phyloP scores from a whole-genome alignment of 1,140 invertebrate species.

The Drosophila kurseongensis region DNA sequence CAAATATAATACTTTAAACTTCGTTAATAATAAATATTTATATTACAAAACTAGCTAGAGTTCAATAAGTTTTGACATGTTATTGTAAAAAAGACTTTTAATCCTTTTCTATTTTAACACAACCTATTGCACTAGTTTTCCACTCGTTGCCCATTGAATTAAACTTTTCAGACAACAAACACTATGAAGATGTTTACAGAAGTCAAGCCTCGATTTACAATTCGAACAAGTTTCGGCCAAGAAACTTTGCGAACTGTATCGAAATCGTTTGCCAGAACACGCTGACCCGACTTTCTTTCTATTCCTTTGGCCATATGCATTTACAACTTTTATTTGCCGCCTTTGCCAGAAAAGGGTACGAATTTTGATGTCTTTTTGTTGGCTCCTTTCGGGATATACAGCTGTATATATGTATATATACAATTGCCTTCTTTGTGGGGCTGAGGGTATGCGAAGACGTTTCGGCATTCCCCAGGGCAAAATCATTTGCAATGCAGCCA shows the following conservation, averaged over 20 bases:
- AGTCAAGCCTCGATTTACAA: neutral
- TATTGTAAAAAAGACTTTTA: too few species aligned
- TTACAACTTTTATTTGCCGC: slow-evolving; percentile 63
- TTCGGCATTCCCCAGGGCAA: slow-evolving; percentile 55
- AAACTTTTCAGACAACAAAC: slow-evolving; percentile 12
- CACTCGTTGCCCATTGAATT: slow-evolving; percentile 10
- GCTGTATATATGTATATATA: neutral
- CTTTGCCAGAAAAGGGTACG: slow-evolving; percentile 59
- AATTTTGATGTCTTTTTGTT: slow-evolving; percentile 62
- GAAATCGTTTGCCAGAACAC: slow-evolving; percentile 47
- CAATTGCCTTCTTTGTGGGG: slow-evolving; percentile 10
- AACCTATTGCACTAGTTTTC: slow-evolving; percentile 1
- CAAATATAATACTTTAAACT: too few species aligned
- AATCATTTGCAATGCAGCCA: slow-evolving; percentile 63
- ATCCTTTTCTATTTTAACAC: too few species aligned
- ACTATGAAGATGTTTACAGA: neutral
- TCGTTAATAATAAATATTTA: too few species aligned
- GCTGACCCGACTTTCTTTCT: slow-evolving; percentile 5
- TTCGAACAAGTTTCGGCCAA: slow-evolving; percentile 13
- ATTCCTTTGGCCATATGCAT: slow-evolving; percentile 28
- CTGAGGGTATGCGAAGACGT: slow-evolving; percentile 41
- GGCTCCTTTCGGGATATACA: slow-evolving; percentile 23
- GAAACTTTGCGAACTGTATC: slow-evolving; percentile 13
- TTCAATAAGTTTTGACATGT: too few species aligned
- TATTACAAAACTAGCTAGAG: too few species aligned